These are phyloP conservation scores for Onychostoma macrolepis DNA, from an alignment of 2,113 vertebrate genomes.

Conservation along the genomic window DNA sequence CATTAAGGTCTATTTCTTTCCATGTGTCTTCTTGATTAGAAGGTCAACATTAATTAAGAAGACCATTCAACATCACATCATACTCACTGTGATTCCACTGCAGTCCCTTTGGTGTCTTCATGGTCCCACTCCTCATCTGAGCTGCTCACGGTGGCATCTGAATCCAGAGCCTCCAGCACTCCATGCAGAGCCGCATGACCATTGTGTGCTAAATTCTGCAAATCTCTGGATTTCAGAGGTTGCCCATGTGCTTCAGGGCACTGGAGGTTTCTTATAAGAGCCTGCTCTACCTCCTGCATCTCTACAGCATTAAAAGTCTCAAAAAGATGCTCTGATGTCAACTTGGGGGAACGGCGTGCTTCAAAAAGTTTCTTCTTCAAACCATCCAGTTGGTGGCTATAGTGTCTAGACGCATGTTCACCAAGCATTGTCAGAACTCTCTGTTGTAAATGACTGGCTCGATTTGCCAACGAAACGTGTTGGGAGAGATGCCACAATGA, in stretches of 20 bases:
- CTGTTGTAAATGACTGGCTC: slow-evolving; percentile 77
- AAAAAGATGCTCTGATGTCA: slow-evolving; percentile 44
- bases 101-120: slow-evolving; percentile 67
- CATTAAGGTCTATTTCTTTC: not conserved
- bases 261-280: not conserved
- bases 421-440: slow-evolving; percentile 85
- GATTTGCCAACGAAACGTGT: slow-evolving; percentile 78
- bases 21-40: not conserved
- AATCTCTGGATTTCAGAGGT: slow-evolving; percentile 67
- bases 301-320: slow-evolving; percentile 64
- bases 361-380: slow-evolving; percentile 74
- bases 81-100: slow-evolving; percentile 81
- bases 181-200: slow-evolving; percentile 77
- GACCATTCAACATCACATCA: not conserved
- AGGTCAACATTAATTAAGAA: not conserved
- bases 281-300: slow-evolving; percentile 61
- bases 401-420: slow-evolving; percentile 81
- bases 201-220: slow-evolving; percentile 77
- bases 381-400: slow-evolving; percentile 82
- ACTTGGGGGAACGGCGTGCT: slow-evolving; percentile 55
- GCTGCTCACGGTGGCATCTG: slow-evolving; percentile 91
- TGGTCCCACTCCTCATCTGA: slow-evolving; percentile 85
- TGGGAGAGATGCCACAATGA: slow-evolving; percentile 77
- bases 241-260: slow-evolving; percentile 53
- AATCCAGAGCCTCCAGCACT: slow-evolving; percentile 85